These are phyloP conservation scores for Plagodis dolabraria DNA, from an alignment of 2,888 invertebrate genomes.

Conservation along the genomic window DNA sequence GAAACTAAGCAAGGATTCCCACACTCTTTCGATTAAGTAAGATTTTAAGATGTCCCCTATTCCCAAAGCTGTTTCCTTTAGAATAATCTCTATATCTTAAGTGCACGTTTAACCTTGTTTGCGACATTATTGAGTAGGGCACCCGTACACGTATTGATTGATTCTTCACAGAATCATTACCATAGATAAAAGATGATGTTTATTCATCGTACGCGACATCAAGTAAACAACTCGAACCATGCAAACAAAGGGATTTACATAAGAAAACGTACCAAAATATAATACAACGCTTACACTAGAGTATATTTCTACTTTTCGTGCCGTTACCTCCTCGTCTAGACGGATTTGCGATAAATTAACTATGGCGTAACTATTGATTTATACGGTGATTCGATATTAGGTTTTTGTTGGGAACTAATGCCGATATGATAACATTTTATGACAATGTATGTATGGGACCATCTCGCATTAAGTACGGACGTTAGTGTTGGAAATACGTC, in stretches of 20 bases:
- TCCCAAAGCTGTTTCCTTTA: too few species aligned
- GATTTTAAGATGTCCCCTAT: too few species aligned
- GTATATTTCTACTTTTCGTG: constrained; percentile 7
- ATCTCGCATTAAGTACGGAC: constrained; percentile 12
- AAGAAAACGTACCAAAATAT: constrained; percentile 25
- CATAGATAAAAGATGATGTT: constrained; percentile 27
- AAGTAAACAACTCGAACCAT: constrained; percentile 24
- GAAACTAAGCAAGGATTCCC: too few species aligned
- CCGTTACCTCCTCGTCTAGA: constrained; percentile 26
- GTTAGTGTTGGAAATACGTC: constrained; percentile 8
- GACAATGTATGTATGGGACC: constrained; percentile 22
- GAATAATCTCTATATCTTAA: neutral
- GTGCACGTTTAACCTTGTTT: neutral
- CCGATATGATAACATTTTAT: constrained; percentile 31
- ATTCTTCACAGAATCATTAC: constrained; percentile 31
- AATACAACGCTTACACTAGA: constrained; percentile 4
- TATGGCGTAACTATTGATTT: constrained; percentile 41
- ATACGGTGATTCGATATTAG: constrained; percentile 43
- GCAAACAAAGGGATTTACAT: constrained; percentile 36
- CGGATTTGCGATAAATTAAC: constrained; percentile 28
- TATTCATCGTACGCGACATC: constrained; percentile 26
- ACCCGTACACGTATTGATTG: constrained; percentile 22
- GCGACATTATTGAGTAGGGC: neutral
- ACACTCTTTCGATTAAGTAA: too few species aligned
- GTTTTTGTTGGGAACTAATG: constrained; percentile 30